phyloP scores from a whole-genome alignment of 2,888 invertebrate genomes.

The Heliconius aoede region DNA sequence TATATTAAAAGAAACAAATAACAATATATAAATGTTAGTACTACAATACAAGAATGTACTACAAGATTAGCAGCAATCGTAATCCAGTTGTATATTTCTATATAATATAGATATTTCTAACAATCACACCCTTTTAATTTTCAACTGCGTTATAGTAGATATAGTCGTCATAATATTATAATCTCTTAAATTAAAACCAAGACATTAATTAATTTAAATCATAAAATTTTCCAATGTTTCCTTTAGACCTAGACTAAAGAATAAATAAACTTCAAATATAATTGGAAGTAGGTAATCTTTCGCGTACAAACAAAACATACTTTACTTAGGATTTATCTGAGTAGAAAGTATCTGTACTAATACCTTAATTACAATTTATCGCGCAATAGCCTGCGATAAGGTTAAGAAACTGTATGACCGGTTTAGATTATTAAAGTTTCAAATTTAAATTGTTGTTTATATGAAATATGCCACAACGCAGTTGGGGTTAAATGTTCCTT shows the following conservation, averaged over 20 bases:
- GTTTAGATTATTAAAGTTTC: not conserved
- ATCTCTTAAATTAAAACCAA: too few species aligned
- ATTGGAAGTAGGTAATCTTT: not conserved
- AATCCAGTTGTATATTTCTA: too few species aligned
- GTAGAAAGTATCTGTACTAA: constrained; percentile 2
- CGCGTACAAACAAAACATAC: not conserved
- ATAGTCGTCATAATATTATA: too few species aligned
- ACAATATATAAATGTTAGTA: not conserved
- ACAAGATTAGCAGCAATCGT: not conserved
- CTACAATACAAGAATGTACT: not conserved
- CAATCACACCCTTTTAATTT: too few species aligned
- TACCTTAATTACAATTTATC: constrained; percentile 27
- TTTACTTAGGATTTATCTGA: constrained; percentile 9
- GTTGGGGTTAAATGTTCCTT: constrained; percentile 16
- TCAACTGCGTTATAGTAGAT: too few species aligned
- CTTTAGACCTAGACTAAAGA: not conserved
- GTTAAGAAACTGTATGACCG: constrained; percentile 20
- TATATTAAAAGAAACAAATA: too few species aligned
- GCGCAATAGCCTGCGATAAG: constrained; percentile 38
- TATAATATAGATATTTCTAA: too few species aligned
- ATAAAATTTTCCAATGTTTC: not conserved
- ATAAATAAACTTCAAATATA: not conserved
- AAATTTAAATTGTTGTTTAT: constrained; percentile 20
- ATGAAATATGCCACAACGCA: not conserved
- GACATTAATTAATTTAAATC: too few species aligned